phyloP scores from a whole-genome alignment of 2,113 vertebrate genomes.

The Pholis gunnellus region DNA sequence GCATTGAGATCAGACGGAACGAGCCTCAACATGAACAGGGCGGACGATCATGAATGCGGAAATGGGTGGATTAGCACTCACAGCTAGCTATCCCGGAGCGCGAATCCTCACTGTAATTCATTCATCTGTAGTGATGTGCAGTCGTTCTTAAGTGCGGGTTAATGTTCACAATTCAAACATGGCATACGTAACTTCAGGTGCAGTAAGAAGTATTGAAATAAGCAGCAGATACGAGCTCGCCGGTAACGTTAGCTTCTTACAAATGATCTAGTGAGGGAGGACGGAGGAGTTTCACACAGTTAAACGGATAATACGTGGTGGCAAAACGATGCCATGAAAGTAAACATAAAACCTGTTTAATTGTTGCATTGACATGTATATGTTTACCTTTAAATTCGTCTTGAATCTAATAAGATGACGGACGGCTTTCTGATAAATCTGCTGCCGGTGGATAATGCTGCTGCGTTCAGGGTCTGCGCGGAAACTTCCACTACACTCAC shows the following conservation, averaged over 20 bases:
- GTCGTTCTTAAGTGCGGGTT: background rate
- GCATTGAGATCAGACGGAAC: constrained; percentile 6
- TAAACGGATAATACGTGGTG: background rate
- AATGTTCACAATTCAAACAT: background rate
- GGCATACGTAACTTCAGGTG: background rate
- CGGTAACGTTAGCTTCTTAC: constrained; percentile 42
- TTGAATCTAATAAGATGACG: constrained; percentile 15
- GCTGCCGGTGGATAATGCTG: constrained; percentile 26
- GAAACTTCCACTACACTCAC: background rate
- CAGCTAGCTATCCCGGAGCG: constrained; percentile 29
- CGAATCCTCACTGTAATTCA: background rate
- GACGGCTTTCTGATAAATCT: constrained; percentile 38
- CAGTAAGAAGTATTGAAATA: too few relatives aligned
- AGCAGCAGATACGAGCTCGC: constrained; percentile 17
- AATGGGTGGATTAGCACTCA: constrained; percentile 48
- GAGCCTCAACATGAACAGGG: constrained; percentile 50
- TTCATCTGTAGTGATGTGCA: background rate
- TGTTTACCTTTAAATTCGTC: constrained; percentile 17
- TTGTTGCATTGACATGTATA: rapidly evolving
- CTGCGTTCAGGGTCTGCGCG: constrained; percentile 46
- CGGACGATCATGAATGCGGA: constrained; percentile 71
- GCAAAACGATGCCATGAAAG: background rate
- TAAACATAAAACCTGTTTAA: background rate
- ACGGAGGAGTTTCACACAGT: background rate
- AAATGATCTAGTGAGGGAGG: constrained; percentile 14